Evolutionary conservation across 2,888 invertebrate genomes (phyloP).

Genomic region (Sinodicranocentrus sp.): DNA sequence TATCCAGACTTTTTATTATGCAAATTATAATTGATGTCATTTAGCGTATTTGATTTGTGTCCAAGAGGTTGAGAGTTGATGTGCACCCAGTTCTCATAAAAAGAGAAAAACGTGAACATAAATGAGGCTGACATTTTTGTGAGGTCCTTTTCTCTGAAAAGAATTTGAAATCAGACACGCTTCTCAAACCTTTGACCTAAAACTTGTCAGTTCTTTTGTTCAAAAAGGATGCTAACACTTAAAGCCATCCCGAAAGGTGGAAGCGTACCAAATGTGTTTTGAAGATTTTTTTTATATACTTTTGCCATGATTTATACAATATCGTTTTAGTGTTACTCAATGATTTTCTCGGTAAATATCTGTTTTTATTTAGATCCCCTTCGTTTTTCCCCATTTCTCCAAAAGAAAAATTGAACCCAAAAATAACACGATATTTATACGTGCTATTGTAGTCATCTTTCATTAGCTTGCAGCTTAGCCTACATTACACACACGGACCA

Average conservation of each 20-base stretch:
- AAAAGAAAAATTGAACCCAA: too few relatives aligned
- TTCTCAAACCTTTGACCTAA: slow-evolving; percentile 42
- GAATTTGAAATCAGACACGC: slow-evolving; percentile 33
- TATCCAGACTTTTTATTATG: slow-evolving; percentile 60
- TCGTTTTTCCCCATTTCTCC: too few relatives aligned
- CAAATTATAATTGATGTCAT: slow-evolving; percentile 57
- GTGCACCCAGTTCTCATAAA: too few relatives aligned
- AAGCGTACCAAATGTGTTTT: neutral
- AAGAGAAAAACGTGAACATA: too few relatives aligned
- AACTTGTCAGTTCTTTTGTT: slow-evolving; percentile 40
- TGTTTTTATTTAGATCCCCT: too few relatives aligned
- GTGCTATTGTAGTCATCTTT: neutral
- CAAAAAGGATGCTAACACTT: neutral
- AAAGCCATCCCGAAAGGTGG: neutral
- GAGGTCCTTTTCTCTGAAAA: neutral
- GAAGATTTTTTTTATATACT: neutral
- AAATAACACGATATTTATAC: neutral
- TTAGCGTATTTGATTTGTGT: slow-evolving; percentile 33
- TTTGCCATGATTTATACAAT: neutral
- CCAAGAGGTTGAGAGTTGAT: too few relatives aligned
- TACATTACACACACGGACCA: too few relatives aligned
- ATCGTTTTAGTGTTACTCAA: neutral
- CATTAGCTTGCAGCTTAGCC: neutral
- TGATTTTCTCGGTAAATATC: neutral
- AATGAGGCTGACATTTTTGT: neutral